Evolutionary conservation across 2,888 invertebrate genomes (phyloP), one percentile per base, ranked within the genome.

Genomic region (Apotomis turbidana): DNA sequence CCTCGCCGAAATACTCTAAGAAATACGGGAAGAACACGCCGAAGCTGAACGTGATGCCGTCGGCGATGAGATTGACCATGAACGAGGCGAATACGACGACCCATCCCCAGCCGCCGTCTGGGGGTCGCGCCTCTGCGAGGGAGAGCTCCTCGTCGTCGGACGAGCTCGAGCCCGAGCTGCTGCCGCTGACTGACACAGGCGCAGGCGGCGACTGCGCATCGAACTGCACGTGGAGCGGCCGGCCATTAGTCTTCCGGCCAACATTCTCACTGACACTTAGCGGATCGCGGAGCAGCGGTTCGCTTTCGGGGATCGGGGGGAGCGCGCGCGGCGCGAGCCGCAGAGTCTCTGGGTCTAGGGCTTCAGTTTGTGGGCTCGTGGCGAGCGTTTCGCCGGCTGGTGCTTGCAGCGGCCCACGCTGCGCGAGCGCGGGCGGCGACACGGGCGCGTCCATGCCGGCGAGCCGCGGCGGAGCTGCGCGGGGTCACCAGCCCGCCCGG

Each of bases 81-180:
- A 98, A 98, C 0, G 97, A 96, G 38, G 97, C 97, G 74, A 96
- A 95, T 0, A 98, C 98, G 66, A 98, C 95, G 46, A 98, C 96
- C 98, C 98, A 98, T 5, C 98, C 98, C 96, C 97, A 98, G 12
- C 98, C 98, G 9, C 97, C 98, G 87, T 98, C 98, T 1, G 97
- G 97, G 0, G 97, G 96, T 27, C 95, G 91, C 0, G 96, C 95
- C 85, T 96, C 96, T 6, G 96, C 93, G 79, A 95, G 90, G 63
- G 95, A 94, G 10, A 94, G 94, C 58, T 95, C 93, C 73, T 95
- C 95, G 72, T 95, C 95, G 77, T 95, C 95, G 58, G 95, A 95
- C 5, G 95, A 95, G 62, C 94, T 94, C 60, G 94, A 94, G 73
- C 94, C 89, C 64, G 90, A 90, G 74, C 93, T 93, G 77, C 88